phyloP scores from a whole-genome alignment of 2,797 vertebrate species.

The Enteromius argenteus region DNA sequence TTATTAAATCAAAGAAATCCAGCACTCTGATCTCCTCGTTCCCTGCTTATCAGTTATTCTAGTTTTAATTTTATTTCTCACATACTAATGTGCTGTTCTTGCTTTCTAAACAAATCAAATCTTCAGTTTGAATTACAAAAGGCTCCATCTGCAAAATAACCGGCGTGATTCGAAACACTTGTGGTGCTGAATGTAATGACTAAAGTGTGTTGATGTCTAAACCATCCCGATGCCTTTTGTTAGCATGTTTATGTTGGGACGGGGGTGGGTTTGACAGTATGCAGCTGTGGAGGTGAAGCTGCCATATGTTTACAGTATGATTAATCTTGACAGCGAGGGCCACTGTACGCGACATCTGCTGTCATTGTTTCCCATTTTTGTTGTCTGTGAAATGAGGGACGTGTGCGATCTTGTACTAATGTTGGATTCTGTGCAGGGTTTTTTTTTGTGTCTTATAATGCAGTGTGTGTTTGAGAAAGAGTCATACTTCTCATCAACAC shows the following conservation, averaged over 20 bases:
- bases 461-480: slow-evolving; percentile 11
- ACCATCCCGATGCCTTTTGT: slow-evolving; percentile 35
- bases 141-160: neutral
- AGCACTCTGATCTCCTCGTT: neutral
- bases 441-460: slow-evolving; percentile 2
- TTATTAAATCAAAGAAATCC: slow-evolving; percentile 14
- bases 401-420: slow-evolving; percentile 38
- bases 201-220: neutral
- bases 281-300: slow-evolving; percentile 44
- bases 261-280: slow-evolving; percentile 12
- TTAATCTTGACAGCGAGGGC: slow-evolving; percentile 24
- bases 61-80: neutral
- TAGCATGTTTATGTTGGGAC: slow-evolving; percentile 32
- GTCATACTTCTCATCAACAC: slow-evolving; percentile 47
- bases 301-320: slow-evolving; percentile 52
- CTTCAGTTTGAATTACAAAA: neutral
- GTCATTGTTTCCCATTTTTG: slow-evolving; percentile 4
- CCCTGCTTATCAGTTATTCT: neutral
- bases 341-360: slow-evolving; percentile 20
- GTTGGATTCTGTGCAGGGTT: neutral
- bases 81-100: neutral
- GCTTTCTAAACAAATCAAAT: slow-evolving; percentile 15
- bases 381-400: slow-evolving; percentile 13
- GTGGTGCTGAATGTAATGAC: slow-evolving; percentile 28
- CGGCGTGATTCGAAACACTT: slow-evolving; percentile 18